Conservation (phyloP, 2,888 invertebrate genomes). For the Odontomyia ornata region DNA sequence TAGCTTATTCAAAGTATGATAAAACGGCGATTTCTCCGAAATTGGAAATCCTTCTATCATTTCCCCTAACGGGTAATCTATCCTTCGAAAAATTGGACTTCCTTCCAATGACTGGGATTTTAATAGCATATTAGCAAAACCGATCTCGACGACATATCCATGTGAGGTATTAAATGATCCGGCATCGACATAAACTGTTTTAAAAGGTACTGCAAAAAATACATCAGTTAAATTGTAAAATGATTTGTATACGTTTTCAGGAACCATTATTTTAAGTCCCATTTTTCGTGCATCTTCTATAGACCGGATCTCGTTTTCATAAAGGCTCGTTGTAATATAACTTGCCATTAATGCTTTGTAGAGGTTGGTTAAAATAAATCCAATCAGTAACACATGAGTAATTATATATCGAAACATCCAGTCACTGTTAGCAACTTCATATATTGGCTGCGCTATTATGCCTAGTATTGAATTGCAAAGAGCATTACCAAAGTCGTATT, state of each 20-base stretch:
- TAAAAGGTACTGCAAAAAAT: not conserved
- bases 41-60: not conserved
- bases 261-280: not conserved
- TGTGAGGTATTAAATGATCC: not conserved
- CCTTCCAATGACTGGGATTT: not conserved
- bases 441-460: not conserved
- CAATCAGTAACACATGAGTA: not conserved
- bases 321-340: not conserved
- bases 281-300: not conserved
- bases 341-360: not conserved
- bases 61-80: not conserved
- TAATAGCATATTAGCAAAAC: not conserved
- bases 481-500: not conserved
- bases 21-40: not conserved
- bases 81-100: not conserved
- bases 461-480: not conserved
- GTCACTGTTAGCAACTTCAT: not conserved
- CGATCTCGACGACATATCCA: not conserved
- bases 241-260: not conserved
- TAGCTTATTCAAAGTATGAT: not conserved
- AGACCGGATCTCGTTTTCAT: not conserved
- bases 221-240: not conserved
- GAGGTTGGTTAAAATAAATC: not conserved
- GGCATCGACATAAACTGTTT: not conserved
- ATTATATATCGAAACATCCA: too few species aligned